phyloP scores from a whole-genome alignment of 2,888 invertebrate species.

The Melolontha melolontha region DNA sequence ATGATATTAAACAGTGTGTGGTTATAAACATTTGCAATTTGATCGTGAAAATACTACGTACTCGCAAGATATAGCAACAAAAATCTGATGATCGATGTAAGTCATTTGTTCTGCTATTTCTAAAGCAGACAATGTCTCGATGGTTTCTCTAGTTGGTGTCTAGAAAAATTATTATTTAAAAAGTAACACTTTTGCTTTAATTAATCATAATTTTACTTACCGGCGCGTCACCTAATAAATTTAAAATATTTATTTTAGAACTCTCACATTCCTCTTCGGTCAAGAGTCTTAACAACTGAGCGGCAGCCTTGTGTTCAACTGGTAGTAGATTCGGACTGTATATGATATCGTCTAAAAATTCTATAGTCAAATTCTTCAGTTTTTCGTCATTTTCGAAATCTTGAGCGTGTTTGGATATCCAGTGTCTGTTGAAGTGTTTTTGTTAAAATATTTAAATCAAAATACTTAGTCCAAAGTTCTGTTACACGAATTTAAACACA shows the following conservation, averaged over 20 bases:
- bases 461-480: too few species aligned
- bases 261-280: conserved; percentile 79
- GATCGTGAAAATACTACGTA: too few species aligned
- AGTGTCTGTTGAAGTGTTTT: conserved; percentile 71
- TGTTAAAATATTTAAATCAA: too few species aligned
- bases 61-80: conserved; percentile 89
- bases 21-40: too few species aligned
- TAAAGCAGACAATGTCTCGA: conserved; percentile 87
- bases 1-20: too few species aligned
- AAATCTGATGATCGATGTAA: conserved; percentile 91
- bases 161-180: conserved; percentile 61
- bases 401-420: conserved; percentile 92
- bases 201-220: conserved; percentile 65
- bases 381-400: conserved; percentile 85
- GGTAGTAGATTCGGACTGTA: conserved; percentile 85
- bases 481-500: too few species aligned
- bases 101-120: conserved; percentile 96
- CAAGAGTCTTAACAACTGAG: conserved; percentile 81
- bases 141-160: conserved; percentile 83
- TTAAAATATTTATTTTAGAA: conserved; percentile 5
- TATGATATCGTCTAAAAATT: conserved; percentile 89
- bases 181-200: not conserved
- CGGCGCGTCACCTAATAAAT: conserved; percentile 75
- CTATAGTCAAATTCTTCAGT: conserved; percentile 82
- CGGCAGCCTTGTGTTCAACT: conserved; percentile 90